phyloP scores from a whole-genome alignment of 2,888 invertebrate genomes.

The Gasteruption jaculator region DNA sequence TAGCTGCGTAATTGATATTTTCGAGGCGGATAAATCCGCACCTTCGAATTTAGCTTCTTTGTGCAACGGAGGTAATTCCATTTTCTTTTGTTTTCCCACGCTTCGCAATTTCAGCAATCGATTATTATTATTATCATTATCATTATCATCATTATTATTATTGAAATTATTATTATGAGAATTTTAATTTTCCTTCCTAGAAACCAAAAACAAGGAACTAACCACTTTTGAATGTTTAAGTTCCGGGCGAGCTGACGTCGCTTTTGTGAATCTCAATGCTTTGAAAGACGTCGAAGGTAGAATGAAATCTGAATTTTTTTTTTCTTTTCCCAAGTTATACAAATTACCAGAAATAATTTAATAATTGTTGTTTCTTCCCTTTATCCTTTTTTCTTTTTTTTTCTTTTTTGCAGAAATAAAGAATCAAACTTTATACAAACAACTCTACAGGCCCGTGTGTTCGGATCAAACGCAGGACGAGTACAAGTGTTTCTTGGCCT shows the following conservation, averaged over 20 bases:
- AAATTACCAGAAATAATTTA: no score
- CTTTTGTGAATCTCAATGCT: constrained; percentile 66
- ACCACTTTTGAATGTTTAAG: constrained; percentile 56
- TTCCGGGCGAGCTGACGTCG: constrained; percentile 69
- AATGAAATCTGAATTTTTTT: not conserved
- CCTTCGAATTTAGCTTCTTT: constrained; percentile 31
- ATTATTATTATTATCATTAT: not conserved
- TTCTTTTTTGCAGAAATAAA: no score
- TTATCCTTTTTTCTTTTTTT: not conserved
- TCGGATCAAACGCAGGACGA: no score
- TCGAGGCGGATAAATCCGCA: constrained; percentile 18
- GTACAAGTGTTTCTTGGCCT: no score
- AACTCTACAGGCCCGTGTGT: no score
- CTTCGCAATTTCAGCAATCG: no score
- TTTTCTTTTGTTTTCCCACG: no score
- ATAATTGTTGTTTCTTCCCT: not conserved
- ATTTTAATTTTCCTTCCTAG: constrained; percentile 7
- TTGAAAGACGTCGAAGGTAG: constrained; percentile 55
- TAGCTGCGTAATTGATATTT: constrained; percentile 56
- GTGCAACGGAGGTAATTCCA: constrained; percentile 29
- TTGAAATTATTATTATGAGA: no score
- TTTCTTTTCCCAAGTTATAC: constrained; percentile 1
- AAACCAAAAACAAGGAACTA: constrained; percentile 13
- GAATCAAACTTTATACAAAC: no score
- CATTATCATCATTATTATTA: no score